phyloP scores from a whole-genome alignment of 2,113 vertebrate genomes.

The Panthera uncia region DNA sequence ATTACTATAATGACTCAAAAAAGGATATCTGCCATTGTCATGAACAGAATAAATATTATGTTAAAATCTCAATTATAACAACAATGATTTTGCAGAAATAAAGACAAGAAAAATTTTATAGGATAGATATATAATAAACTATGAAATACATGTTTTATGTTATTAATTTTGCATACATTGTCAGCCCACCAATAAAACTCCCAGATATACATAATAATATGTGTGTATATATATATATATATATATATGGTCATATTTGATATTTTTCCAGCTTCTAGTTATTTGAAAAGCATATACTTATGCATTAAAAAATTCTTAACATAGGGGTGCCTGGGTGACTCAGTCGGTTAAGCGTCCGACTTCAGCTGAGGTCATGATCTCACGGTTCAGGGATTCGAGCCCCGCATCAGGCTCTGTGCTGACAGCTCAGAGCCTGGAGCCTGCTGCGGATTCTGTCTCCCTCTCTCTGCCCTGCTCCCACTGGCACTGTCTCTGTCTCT shows the following conservation, averaged over 20 bases:
- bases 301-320: neutral
- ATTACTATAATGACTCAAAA: neutral
- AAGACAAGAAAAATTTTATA: neutral
- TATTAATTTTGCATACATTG: neutral
- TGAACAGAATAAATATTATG: neutral
- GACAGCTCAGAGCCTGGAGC: too few species aligned
- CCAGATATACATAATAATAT: neutral
- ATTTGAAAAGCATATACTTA: neutral
- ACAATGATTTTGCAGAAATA: neutral
- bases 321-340: neutral
- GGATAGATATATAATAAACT: neutral
- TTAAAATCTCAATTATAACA: neutral
- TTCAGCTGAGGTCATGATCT: too few species aligned
- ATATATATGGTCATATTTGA: neutral
- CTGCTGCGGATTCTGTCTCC: too few species aligned
- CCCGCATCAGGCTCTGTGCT: too few species aligned
- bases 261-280: neutral
- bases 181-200: neutral
- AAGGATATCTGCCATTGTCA: neutral
- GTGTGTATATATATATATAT: too few species aligned
- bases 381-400: too few species aligned
- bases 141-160: neutral
- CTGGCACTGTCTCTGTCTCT: too few species aligned
- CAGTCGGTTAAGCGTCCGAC: too few species aligned
- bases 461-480: too few species aligned